These are phyloP conservation scores for Peromyscus polionotus DNA, from an alignment of 2,113 vertebrate genomes.

Conservation along the genomic window DNA sequence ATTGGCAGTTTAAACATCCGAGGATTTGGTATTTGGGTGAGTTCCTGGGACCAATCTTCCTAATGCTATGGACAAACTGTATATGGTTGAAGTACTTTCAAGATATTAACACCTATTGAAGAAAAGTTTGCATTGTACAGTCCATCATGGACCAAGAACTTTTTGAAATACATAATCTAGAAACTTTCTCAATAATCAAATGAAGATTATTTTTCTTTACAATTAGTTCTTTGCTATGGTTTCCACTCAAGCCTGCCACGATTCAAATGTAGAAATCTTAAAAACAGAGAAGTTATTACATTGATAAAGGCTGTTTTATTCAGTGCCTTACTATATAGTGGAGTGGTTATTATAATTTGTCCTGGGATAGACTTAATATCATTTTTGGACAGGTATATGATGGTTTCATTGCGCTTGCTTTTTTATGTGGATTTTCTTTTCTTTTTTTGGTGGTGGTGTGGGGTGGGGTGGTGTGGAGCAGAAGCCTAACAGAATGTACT, in stretches of 20 bases:
- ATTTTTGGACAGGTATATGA: not conserved
- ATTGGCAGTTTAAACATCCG: not conserved
- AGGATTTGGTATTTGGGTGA: not conserved
- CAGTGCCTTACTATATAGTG: not conserved
- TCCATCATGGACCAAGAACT: not conserved
- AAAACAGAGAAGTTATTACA: not conserved
- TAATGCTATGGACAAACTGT: not conserved
- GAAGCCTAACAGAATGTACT: not conserved
- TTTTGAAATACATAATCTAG: not conserved
- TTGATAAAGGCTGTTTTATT: constrained; percentile 30
- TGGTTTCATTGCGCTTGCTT: not conserved
- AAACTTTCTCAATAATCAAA: not conserved
- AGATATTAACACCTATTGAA: not conserved
- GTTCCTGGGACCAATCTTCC: not conserved
- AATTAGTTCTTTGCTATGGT: constrained; percentile 10
- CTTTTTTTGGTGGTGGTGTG: not conserved
- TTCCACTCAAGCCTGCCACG: not conserved
- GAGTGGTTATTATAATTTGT: constrained; percentile 21
- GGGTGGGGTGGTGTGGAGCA: not conserved
- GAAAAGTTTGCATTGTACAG: not conserved
- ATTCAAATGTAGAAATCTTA: constrained; percentile 53
- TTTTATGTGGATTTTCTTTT: constrained; percentile 29
- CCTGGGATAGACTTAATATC: not conserved
- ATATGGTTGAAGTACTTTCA: constrained; percentile 45
- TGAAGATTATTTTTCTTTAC: not conserved